These are phyloP conservation scores for Scaptomyza cyrtandrae DNA, from an alignment of 2,888 invertebrate species.

Conservation along the genomic window DNA sequence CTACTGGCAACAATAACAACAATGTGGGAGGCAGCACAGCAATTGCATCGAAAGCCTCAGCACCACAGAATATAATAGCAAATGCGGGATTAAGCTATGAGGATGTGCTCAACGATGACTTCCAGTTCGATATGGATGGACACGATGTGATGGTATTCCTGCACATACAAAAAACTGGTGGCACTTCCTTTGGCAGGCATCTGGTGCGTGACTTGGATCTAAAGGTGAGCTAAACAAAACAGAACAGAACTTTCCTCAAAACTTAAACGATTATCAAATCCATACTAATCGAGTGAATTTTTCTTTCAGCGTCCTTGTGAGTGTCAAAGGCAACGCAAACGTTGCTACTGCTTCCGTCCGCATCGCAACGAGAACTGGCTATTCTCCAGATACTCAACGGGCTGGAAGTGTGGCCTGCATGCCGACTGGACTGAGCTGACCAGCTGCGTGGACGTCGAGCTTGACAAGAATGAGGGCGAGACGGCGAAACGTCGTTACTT, in stretches of 20 bases:
- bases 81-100: constrained; percentile 91
- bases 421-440: constrained; percentile 99
- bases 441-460: constrained; percentile 94
- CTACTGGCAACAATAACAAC: constrained; percentile 44
- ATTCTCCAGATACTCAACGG: constrained; percentile 98
- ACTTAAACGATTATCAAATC: too few species aligned
- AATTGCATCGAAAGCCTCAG: constrained; percentile 73
- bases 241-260: too few species aligned
- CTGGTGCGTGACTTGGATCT: constrained; percentile 96
- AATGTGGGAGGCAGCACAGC: constrained; percentile 63
- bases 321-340: constrained; percentile 94
- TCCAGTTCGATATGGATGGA: constrained; percentile 94
- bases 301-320: constrained; percentile 92
- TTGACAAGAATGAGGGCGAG: constrained; percentile 95
- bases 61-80: constrained; percentile 82
- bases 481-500: constrained; percentile 94
- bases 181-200: constrained; percentile 98
- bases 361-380: constrained; percentile 98
- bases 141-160: constrained; percentile 99
- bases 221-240: constrained; percentile 84
- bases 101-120: constrained; percentile 93
- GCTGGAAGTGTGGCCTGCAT: constrained; percentile 99
- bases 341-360: constrained; percentile 96
- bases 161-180: constrained; percentile 99
- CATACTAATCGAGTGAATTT: background rate